A percentile compares a stretch with the other conserved stretches of the same genome.
Conservation (phyloP, 2,888 invertebrate species). For the Temnothorax unifasciatus region DNA sequence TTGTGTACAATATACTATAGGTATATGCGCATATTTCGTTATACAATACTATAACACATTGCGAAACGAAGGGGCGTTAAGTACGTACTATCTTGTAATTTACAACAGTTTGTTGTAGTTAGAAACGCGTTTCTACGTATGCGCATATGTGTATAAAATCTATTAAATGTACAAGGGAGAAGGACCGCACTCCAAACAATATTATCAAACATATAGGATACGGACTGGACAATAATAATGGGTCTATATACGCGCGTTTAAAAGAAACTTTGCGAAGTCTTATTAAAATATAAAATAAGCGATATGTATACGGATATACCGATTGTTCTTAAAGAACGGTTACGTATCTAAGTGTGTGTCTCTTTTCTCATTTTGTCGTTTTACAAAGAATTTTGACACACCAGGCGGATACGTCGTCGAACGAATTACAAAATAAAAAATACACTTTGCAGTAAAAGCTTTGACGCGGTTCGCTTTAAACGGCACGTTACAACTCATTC, state of each 20-base stretch:
- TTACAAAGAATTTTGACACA: constrained; percentile 21
- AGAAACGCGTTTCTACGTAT: constrained; percentile 64
- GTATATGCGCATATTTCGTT: constrained; percentile 2
- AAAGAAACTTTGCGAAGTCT: constrained; percentile 34
- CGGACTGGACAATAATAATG: background rate
- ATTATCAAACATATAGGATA: constrained; percentile 45
- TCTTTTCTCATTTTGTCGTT: constrained; percentile 23
- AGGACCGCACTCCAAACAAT: constrained; percentile 63
- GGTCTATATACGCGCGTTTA: background rate
- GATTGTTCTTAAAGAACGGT: constrained; percentile 44
- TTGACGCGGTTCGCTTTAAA: constrained; percentile 30
- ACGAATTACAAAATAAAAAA: constrained; percentile 14
- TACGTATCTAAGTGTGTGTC: constrained; percentile 49
- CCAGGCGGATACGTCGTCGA: background rate
- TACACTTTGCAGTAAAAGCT: background rate
- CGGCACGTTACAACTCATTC: constrained; percentile 25
- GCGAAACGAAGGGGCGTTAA: constrained; percentile 73
- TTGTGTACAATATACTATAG: constrained; percentile 26
- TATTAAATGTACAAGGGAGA: constrained; percentile 64
- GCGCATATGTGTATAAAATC: constrained; percentile 74
- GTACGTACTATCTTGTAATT: constrained; percentile 68
- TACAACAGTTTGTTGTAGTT: constrained; percentile 65
- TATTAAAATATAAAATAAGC: constrained; percentile 19
- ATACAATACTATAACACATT: constrained; percentile 71
- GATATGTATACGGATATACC: background rate